Evolutionary conservation across 2,888 invertebrate genomes (phyloP), one percentile per base, ranked within the genome.

Genomic region (Pammene fasciana): DNA sequence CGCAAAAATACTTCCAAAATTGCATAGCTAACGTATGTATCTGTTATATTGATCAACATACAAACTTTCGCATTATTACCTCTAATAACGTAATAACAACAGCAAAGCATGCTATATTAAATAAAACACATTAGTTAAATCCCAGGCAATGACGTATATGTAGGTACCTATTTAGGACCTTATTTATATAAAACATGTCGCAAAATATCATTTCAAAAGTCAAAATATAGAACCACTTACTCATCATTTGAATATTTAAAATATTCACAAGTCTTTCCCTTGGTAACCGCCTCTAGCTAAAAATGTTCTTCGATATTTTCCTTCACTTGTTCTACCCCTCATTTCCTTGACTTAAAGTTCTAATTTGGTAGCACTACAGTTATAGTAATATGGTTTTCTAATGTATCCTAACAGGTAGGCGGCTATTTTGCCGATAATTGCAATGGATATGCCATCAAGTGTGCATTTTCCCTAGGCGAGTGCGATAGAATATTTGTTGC

Each of bases 381-480:
- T 18, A 13, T 11, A n/a, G 7, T 38, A 48, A 64, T 16, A 14
- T 38, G 34, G 61, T 61, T 60, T 61, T 52, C 46, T 56, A 50
- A 65, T 64, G 50, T 68, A 59, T 68, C 62, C 72, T 60, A 66
- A 71, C 65, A 68, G 68, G 71, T 70, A 73, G 72, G 73, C 72
- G 72, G 72, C 74, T 74, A 77, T 79, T 82, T 78, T 73, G 67
- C 73, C 72, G 72, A 82, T 85, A 84, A 85, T 85, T 85, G 81
- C 79, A 75, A 73, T 74, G 77, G 77, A 73, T 78, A 72, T 74
- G 72, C 74, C 71, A 79, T 76, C 86, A 84, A 78, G 81, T 86
- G 86, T 82, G 73, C 82, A 79, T 81, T 84, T 86, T 86, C 84
- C 85, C 83, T 79, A 38, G 77, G 55, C 70, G 14, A 6, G 48